Evolutionary conservation across 2,888 invertebrate genomes (phyloP).

Genomic region (Cecidostiba fungosa): DNA sequence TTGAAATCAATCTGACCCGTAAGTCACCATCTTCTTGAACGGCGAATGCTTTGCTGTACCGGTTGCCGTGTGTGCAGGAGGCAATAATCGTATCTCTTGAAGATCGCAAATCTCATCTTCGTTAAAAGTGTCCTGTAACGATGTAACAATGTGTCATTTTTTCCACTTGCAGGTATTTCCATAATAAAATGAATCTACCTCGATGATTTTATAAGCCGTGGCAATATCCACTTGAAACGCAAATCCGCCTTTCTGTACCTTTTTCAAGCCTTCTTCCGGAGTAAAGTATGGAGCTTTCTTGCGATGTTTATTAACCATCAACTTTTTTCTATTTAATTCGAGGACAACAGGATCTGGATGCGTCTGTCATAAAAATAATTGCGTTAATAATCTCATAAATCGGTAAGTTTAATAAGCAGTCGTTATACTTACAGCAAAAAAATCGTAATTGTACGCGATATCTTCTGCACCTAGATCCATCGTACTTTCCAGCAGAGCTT

Average conservation of each 20-base stretch:
- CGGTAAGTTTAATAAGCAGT: not conserved
- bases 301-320: conserved; percentile 72
- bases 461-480: conserved; percentile 75
- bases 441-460: conserved; percentile 74
- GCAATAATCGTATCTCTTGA: conserved; percentile 79
- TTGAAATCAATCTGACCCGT: conserved; percentile 59
- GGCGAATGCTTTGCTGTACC: conserved; percentile 72
- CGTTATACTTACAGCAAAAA: conserved; percentile 68
- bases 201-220: conserved; percentile 86
- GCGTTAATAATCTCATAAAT: not conserved
- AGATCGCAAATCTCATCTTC: conserved; percentile 87
- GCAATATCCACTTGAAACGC: conserved; percentile 87
- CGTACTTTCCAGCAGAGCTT: conserved; percentile 74
- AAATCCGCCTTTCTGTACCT: conserved; percentile 85
- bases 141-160: not conserved
- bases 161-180: not conserved
- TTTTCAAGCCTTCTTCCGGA: conserved; percentile 82
- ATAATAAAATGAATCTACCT: conserved; percentile 67
- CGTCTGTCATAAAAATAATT: conserved; percentile 78
- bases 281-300: conserved; percentile 75
- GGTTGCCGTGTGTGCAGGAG: conserved; percentile 67
- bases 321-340: conserved; percentile 83
- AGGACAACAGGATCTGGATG: conserved; percentile 84
- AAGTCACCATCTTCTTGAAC: conserved; percentile 74
- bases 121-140: conserved; percentile 81